Base-by-base conservation (phyloP, 2,113 vertebrate genomes). In the Antigone vipio region DNA sequence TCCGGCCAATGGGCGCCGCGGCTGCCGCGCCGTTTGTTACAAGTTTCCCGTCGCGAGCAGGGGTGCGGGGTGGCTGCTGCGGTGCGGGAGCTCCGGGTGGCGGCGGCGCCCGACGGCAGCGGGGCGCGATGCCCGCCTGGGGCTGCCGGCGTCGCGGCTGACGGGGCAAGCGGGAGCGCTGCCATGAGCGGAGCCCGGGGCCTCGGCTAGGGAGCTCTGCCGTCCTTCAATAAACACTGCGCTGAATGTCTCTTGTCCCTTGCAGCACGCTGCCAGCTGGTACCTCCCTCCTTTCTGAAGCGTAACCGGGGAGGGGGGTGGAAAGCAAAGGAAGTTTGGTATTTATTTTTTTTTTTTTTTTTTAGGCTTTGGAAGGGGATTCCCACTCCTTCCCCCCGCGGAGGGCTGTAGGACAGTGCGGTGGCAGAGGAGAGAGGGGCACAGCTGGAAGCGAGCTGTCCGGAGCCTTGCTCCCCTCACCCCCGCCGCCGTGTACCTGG, bases 1-100 rank as follows among this genome's bases (percentile, higher is more conserved):
- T 3, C 87, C 69, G 83, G 75, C 97, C 96, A 96, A 97, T 95
- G 73, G 93, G 89, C 40, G 42, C 78, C 53, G 52, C 35, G 73
- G 74, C 82, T 40, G 79, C 87, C 38, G 75, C 62, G 90, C 87
- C 89, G 95, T 95, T 95, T 6, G 94, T 55, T 93, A 23, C 96
- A 82, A 95, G 95, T 97, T 97, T 88, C 81, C 58, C 88, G 85
- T 82, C 76, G 92, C 85, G 79, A 75, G n/a, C 62, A 30, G 79
- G 55, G 67, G 29, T 0, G 6, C 5, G 3, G 66, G 42, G 69
- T 5, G 40, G 38, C 12, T 4, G 30, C 6, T 24, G 52, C 3
- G 35, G 60, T 26, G 69, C 49, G 50, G 59, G 50, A 32, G 58
- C 5, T 2, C 2, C 58, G 68, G 53, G 21, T 5, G 40, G 81